Conservation (phyloP, 2,888 invertebrate species). For the Phania funesta region DNA sequence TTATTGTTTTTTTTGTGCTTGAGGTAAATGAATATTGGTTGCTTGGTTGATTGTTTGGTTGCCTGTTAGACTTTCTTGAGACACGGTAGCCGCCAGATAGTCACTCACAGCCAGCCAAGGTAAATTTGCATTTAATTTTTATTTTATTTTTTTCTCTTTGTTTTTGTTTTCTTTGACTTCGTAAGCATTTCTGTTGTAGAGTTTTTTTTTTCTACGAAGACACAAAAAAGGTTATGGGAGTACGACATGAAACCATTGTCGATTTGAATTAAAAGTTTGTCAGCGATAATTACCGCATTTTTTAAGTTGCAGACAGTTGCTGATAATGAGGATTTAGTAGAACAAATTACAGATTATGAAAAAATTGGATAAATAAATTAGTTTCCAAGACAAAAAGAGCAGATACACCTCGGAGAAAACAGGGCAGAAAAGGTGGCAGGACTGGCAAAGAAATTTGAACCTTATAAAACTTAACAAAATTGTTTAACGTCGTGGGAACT, state of each 20-base stretch:
- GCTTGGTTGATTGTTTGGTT: slow-evolving; percentile 46
- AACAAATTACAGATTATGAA: slow-evolving; percentile 14
- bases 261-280: slow-evolving; percentile 41
- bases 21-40: slow-evolving; percentile 39
- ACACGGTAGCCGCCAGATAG: slow-evolving; percentile 58
- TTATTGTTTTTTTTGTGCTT: slow-evolving; percentile 4
- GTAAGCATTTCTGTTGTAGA: neutral
- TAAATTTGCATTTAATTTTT: slow-evolving; percentile 60
- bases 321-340: slow-evolving; percentile 3
- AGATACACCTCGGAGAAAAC: too few relatives aligned
- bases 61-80: slow-evolving; percentile 49
- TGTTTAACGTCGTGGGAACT: too few relatives aligned
- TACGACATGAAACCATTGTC: slow-evolving; percentile 8
- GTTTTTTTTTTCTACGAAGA: slow-evolving; percentile 11
- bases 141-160: neutral
- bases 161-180: neutral
- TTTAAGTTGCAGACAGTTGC: slow-evolving; percentile 9
- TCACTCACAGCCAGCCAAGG: slow-evolving; percentile 35
- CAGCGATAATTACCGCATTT: slow-evolving; percentile 34
- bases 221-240: slow-evolving; percentile 21
- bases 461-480: too few relatives aligned
- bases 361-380: neutral
- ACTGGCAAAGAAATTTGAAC: too few relatives aligned
- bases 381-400: neutral
- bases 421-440: too few relatives aligned